Evolutionary conservation across 2,888 invertebrate species (phyloP), one percentile per base, ranked within the genome.

Genomic region (Netelia fuscicornis): DNA sequence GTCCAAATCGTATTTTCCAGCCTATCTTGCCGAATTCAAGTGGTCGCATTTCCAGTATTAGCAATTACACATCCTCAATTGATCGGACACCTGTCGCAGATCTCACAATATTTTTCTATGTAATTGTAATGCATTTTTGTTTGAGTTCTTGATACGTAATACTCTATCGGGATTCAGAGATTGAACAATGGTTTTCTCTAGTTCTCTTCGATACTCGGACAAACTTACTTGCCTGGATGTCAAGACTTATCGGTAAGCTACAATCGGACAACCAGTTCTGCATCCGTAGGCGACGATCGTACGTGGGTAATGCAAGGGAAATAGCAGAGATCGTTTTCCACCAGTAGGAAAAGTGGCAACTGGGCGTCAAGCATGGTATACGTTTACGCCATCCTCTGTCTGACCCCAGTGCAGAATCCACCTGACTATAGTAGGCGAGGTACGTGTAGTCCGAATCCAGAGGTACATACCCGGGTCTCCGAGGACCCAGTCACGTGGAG

Each of bases 401-500:
- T 17, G 25, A 11, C 30, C 44, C 67, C 67, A 8, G 44, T 56
- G 54, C 17, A 30, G 30, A n/a, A 20, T 23, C 52, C 23, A 72
- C 23, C 60, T 52, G 60, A 60, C 23, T 42, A 68, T 52, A 72
- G 58, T 44, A 37, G 71, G 2, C 23, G 62, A 83, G 52, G 37
- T 67, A 56, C 62, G 78, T 83, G 77, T 76, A 77, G 67, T 62
- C 75, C 52, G 58, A 48, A 72, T 71, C n/a, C 75, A 42, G 65
- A 75, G 75, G 78, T 81, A 78, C 82, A 75, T 79, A 77, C 65
- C 48, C 74, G 52, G 65, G 83, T 86, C 86, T 84, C 85, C 10
- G 83, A 85, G 85, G 89, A 72, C 78, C 90, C 89, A 88, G 90
- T 91, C 90, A 91, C 90, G 91, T 88, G 87, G 88, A 87, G 88